Conservation (phyloP, 2,888 invertebrate genomes). For the Drosophila atripex region DNA sequence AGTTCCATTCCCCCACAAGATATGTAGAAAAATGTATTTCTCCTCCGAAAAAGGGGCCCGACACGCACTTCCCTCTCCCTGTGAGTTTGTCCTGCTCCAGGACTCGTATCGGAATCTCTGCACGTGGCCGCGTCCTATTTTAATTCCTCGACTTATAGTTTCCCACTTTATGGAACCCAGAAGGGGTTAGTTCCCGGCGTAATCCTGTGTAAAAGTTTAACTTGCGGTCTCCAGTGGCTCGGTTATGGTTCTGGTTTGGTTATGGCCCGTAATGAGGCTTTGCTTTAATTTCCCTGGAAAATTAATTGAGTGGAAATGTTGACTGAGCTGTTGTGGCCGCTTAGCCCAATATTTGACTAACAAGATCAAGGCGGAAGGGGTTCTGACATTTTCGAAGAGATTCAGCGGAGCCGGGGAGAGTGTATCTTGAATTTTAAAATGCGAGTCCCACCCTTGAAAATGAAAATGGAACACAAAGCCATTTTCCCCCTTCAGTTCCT, state of each 20-base stretch:
- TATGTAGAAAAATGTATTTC: constrained; percentile 59
- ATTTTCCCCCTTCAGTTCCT: background rate
- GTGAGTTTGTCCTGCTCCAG: constrained; percentile 1
- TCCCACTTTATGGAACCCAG: constrained; percentile 28
- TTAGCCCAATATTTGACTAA: constrained; percentile 27
- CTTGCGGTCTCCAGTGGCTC: constrained; percentile 21
- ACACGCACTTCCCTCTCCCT: constrained; percentile 48
- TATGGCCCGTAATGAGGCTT: constrained; percentile 52
- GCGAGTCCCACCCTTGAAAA: background rate
- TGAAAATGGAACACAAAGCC: background rate
- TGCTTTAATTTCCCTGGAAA: constrained; percentile 50
- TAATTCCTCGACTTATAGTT: constrained; percentile 68
- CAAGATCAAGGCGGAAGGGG: constrained; percentile 7
- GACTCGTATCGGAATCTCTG: constrained; percentile 26
- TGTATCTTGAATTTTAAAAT: background rate
- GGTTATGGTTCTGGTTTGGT: background rate
- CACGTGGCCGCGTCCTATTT: constrained; percentile 40
- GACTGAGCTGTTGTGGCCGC: constrained; percentile 17
- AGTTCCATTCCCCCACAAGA: constrained; percentile 24
- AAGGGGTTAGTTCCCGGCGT: constrained; percentile 16
- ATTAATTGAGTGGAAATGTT: constrained; percentile 59
- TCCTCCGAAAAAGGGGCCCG: constrained; percentile 34
- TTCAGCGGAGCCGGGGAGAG: background rate
- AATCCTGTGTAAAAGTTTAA: constrained; percentile 53
- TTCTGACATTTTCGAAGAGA: background rate